phyloP scores from a whole-genome alignment of 2,888 invertebrate genomes.

The Ochropleura leucogaster region DNA sequence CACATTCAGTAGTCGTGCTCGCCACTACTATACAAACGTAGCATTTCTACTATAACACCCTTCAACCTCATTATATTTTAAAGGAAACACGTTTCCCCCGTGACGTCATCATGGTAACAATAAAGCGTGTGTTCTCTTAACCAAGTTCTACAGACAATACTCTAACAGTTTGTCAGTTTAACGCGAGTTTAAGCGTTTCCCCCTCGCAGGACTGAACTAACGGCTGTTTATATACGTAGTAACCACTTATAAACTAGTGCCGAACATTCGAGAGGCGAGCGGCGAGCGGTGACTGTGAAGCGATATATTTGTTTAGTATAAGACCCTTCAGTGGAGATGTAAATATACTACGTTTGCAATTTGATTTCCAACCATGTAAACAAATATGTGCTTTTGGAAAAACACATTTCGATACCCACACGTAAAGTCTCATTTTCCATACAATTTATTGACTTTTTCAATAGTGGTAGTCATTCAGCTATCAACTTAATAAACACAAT shows the following conservation, averaged over 20 bases:
- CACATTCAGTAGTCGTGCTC: not conserved
- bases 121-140: not conserved
- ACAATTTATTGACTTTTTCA: not conserved
- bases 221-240: constrained; percentile 48
- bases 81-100: not conserved
- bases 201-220: constrained; percentile 35
- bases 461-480: not conserved
- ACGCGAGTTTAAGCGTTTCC: constrained; percentile 49
- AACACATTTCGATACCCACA: not conserved
- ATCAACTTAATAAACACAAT: not conserved
- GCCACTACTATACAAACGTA: not conserved
- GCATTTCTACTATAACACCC: not conserved
- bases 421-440: not conserved
- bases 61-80: not conserved
- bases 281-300: constrained; percentile 1
- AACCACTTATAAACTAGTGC: constrained; percentile 51
- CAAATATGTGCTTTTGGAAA: not conserved
- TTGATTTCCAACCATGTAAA: not conserved
- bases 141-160: constrained; percentile 25
- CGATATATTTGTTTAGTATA: constrained; percentile 47
- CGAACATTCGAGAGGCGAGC: constrained; percentile 21
- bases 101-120: constrained; percentile 6
- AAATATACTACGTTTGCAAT: not conserved
- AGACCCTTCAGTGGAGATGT: not conserved
- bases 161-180: constrained; percentile 46